Base-by-base conservation (phyloP, 1,140 invertebrate species). In the Hypothenemus hampei region DNA sequence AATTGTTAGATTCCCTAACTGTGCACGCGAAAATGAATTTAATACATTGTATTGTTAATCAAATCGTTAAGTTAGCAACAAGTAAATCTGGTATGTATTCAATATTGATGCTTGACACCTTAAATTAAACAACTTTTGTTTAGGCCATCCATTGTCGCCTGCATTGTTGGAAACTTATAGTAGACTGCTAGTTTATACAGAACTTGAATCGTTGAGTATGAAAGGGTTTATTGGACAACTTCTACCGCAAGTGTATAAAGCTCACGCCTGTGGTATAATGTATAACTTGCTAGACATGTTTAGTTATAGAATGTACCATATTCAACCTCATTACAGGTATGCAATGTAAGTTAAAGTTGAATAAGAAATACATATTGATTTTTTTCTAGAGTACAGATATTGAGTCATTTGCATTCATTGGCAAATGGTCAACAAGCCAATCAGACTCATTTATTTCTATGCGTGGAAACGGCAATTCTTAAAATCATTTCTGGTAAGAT, bases 21-120 rank as follows among this genome's bases (percentile, higher is more conserved):
- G 88, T 97, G 8, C 93, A 97, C 71, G 91, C 92, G 0, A 97
- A 97, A 72, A 97, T 98, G 94, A 94, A 91, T 57, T 73, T 98
- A n/a, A 96, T 97, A 49, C 93, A 97, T 65, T 89, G 86, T 40
- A 94, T 94, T 62, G 90, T 93, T 0, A 87, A 87, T 1, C 85
- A 93, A 65, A 86, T 96, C 1, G 88, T 91, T 11, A 93, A 93
- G 68, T 75, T 89, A 46, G 89, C 91, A 0, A 87, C 93, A 60
- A 85, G 84, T 3, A 95, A 96, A 68, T 83, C 84, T 0, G 86
- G 82, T 23, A 16, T 16, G 8, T 33, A 13, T 33, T 35, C 7
- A 47, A n/a, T 20, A 26, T 47, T 33, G 31, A 13, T 31, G 22
- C 1, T 33, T n/a, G n/a, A n/a, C n/a, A n/a, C n/a, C n/a, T n/a